Percentiles rank a stretch among this genome's conserved stretches.
These are phyloP conservation scores for Coracias cyanogaster DNA, from an alignment of 2,797 vertebrate genomes.

Conservation along the genomic window DNA sequence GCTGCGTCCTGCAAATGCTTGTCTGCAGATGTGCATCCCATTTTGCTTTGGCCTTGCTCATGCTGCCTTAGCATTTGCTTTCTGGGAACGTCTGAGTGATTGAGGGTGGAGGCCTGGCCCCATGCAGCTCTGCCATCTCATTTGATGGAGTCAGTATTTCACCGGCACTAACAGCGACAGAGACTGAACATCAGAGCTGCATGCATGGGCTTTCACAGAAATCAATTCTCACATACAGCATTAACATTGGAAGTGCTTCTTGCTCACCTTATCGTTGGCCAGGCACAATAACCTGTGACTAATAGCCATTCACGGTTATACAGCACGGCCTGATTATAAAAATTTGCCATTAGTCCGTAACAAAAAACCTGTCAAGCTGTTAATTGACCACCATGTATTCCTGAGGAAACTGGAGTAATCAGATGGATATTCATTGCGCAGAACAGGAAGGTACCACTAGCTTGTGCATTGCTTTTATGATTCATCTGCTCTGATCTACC, in stretches of 20 bases:
- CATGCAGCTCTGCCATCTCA: slow-evolving; percentile 31
- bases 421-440: background rate
- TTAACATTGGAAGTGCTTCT: slow-evolving; percentile 17
- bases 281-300: slow-evolving; percentile 45
- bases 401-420: slow-evolving; percentile 1
- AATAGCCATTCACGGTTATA: background rate
- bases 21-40: background rate
- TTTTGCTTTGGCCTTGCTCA: slow-evolving; percentile 25
- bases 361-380: background rate
- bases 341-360: background rate
- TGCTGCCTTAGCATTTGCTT: background rate
- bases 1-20: background rate
- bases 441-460: background rate
- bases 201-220: background rate
- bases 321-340: background rate
- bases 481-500: slow-evolving; percentile 17
- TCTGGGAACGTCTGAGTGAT: background rate
- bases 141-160: slow-evolving; percentile 22
- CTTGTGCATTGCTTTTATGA: background rate
- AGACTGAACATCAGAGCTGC: background rate
- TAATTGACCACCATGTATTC: slow-evolving; percentile 54
- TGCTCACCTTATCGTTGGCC: background rate
- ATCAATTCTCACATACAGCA: slow-evolving; percentile 19
- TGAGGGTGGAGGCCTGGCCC: background rate
- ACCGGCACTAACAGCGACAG: background rate